phyloP scores from a whole-genome alignment of 1,140 invertebrate species.

The Zaprionus gabonicus region DNA sequence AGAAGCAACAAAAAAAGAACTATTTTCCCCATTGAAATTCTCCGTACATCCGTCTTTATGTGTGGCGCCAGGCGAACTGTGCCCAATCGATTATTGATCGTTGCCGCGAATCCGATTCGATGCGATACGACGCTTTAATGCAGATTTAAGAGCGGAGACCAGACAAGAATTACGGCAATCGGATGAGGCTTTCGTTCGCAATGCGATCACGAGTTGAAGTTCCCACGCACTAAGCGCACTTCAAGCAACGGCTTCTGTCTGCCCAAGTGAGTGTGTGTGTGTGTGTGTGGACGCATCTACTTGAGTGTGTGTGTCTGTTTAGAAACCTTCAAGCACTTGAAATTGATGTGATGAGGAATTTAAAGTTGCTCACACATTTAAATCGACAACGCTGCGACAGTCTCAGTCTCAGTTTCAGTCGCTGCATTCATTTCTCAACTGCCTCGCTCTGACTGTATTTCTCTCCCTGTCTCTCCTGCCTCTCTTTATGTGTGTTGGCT shows the following conservation, averaged over 20 bases:
- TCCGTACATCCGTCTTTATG: constrained; percentile 22
- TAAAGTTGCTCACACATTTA: constrained; percentile 53
- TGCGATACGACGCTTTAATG: constrained; percentile 19
- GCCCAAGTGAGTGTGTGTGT: neutral
- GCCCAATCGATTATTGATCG: constrained; percentile 34
- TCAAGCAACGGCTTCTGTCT: constrained; percentile 4
- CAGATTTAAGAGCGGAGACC: constrained; percentile 14
- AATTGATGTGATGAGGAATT: constrained; percentile 70
- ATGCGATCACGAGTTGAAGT: constrained; percentile 1
- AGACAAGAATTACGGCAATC: neutral
- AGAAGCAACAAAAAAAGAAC: constrained; percentile 11
- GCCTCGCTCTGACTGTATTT: neutral
- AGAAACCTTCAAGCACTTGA: constrained; percentile 56
- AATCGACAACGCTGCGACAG: constrained; percentile 22
- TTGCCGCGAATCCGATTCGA: constrained; percentile 3
- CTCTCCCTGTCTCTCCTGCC: neutral
- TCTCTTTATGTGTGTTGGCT: constrained; percentile 47
- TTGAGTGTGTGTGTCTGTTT: constrained; percentile 19
- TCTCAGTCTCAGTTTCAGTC: neutral
- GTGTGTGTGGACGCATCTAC: neutral
- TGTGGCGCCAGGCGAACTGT: constrained; percentile 36
- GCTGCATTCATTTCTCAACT: constrained; percentile 11
- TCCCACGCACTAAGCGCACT: neutral
- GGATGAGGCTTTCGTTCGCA: neutral
- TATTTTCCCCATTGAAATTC: constrained; percentile 28